phyloP scores from a whole-genome alignment of 1,140 invertebrate genomes.

The Pseudomyrmex flavicornis region DNA sequence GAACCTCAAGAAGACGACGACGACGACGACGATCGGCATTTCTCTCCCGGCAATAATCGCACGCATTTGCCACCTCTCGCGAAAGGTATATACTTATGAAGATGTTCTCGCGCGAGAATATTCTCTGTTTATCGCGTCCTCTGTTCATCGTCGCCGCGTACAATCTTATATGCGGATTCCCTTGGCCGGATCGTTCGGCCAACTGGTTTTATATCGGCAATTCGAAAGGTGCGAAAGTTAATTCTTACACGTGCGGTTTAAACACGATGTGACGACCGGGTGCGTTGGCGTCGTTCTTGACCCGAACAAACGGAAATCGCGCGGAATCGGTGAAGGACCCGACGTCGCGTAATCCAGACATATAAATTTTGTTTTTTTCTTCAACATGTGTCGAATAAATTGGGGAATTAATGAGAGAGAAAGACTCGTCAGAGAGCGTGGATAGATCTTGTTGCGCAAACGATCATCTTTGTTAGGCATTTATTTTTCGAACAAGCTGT shows the following conservation, averaged over 20 bases:
- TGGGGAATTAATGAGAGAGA: conserved; percentile 7
- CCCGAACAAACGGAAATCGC: conserved; percentile 52
- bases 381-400: conserved; percentile 23
- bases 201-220: conserved; percentile 73
- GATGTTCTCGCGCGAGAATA: background rate
- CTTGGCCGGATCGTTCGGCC: conserved; percentile 21
- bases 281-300: conserved; percentile 67
- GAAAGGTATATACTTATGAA: conserved; percentile 23
- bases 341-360: conserved; percentile 9
- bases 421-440: background rate
- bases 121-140: too few relatives aligned
- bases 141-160: background rate
- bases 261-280: background rate
- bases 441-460: background rate
- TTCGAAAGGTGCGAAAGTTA: conserved; percentile 69
- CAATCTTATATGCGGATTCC: background rate
- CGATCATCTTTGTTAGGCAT: background rate
- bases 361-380: conserved; percentile 1
- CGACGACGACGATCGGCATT: background rate
- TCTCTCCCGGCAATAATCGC: background rate
- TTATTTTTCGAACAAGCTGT: background rate
- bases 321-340: conserved; percentile 67
- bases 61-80: background rate
- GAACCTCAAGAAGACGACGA: background rate
- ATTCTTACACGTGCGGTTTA: conserved; percentile 46